Evolutionary conservation across 2,797 vertebrate species (phyloP), one percentile per base, ranked within the genome.

Genomic region (Chaunax sp.): DNA sequence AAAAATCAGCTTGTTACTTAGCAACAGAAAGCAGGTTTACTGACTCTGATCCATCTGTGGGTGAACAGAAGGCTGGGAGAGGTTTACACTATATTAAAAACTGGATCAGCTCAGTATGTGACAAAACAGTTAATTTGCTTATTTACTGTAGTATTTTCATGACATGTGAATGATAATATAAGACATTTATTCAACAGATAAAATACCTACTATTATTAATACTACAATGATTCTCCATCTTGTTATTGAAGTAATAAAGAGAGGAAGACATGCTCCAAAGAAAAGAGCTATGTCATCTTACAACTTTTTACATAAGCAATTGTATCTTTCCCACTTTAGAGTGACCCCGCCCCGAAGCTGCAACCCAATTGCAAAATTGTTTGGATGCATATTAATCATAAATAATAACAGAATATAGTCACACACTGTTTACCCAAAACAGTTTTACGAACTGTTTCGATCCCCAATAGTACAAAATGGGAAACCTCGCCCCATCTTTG

Each of bases 1-100:
- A 37, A 71, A 81, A 76, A 49, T 82, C 64, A 51, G 44, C 61
- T 74, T 74, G 85, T 92, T 78, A 83, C 86, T 78, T 75, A 82
- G 86, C 86, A 90, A 90, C 83, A 81, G 69, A 63, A 72, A 84
- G 66, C 64, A 72, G 81, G 62, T 83, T 78, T 84, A 57, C 49
- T 6, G 9, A 73, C 23, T 69, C 25, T 58, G 62, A 72, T 82
- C 72, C 75, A 53, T 69, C 49, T 50, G 69, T 52, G 61, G 64
- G 69, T 54, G 79, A 85, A 62, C 62, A 56, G 73, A 60, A 71
- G 35, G 58, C 57, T 60, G 53, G 12, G 53, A 51, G 56, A 55
- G 68, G 73, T 82, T 55, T 37, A 44, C 51, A 57, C 47, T 40
- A 47, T 6, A 38, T n/a, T 28, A 30, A 46, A 75, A 75, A 62